Evolutionary conservation across 2,888 invertebrate species (phyloP).

Genomic region (Unio pictorum): DNA sequence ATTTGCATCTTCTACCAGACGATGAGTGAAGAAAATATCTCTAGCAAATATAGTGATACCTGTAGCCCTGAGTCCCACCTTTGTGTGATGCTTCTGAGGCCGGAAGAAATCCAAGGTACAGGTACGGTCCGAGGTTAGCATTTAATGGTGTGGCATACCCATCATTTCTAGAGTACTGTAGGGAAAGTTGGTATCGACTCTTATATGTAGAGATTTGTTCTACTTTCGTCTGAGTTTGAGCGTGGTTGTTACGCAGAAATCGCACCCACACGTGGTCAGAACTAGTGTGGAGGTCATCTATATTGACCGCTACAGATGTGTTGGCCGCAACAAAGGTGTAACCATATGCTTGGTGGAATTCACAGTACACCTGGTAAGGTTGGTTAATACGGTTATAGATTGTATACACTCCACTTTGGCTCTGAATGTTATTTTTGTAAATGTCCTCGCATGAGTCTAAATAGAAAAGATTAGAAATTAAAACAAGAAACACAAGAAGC

Average conservation of each 20-base stretch:
- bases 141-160: constrained; percentile 12
- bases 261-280: constrained; percentile 11
- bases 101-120: constrained; percentile 20
- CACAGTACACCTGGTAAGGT: constrained; percentile 19
- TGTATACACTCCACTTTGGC: constrained; percentile 13
- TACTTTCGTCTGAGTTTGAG: constrained; percentile 15
- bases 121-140: constrained; percentile 13
- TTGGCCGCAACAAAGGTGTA: constrained; percentile 14
- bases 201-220: constrained; percentile 14
- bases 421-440: constrained; percentile 12
- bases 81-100: neutral
- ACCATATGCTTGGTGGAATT: constrained; percentile 13
- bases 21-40: no score
- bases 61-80: constrained; percentile 15
- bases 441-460: constrained; percentile 17
- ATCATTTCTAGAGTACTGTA: constrained; percentile 14
- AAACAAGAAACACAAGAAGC: no score
- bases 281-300: constrained; percentile 14
- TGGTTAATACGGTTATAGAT: constrained; percentile 15
- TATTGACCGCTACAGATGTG: constrained; percentile 11
- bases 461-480: neutral
- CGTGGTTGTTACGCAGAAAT: constrained; percentile 14
- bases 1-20: no score
- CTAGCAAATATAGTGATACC: neutral
- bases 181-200: constrained; percentile 7